phyloP scores from a whole-genome alignment of 2,113 vertebrate genomes.

The Gallinago jamesoni region DNA sequence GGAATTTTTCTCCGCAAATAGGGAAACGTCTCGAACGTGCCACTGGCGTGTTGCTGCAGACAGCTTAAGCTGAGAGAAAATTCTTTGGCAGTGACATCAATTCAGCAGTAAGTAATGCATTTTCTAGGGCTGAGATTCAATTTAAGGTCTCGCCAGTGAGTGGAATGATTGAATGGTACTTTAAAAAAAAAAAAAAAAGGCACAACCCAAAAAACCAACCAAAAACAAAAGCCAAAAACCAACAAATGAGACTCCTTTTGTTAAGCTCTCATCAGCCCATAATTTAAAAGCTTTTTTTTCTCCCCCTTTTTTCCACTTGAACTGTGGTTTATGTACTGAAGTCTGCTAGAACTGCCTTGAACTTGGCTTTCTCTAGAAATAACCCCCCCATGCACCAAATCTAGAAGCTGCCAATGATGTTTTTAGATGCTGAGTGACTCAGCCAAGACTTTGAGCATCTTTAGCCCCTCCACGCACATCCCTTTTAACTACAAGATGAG shows the following conservation, averaged over 20 bases:
- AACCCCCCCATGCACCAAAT: neutral
- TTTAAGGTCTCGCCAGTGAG: slow-evolving; percentile 36
- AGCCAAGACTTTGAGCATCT: neutral
- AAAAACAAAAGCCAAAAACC: neutral
- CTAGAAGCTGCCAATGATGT: neutral
- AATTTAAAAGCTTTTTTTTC: neutral
- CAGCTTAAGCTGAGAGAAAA: slow-evolving; percentile 57
- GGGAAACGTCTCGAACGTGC: slow-evolving; percentile 19
- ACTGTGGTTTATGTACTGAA: neutral
- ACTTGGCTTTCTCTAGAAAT: neutral
- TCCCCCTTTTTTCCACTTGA: neutral
- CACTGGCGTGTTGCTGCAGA: slow-evolving; percentile 59
- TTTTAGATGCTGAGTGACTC: neutral
- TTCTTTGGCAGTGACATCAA: slow-evolving; percentile 70
- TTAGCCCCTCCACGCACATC: neutral
- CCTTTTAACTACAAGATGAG: neutral
- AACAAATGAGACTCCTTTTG: neutral
- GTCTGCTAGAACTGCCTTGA: neutral
- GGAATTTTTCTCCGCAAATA: neutral
- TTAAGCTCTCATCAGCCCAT: neutral
- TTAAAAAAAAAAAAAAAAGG: neutral
- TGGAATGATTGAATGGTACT: slow-evolving; percentile 15
- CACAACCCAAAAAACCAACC: too few species aligned
- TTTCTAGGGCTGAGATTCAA: slow-evolving; percentile 54
- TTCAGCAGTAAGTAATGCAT: slow-evolving; percentile 50